Conservation (phyloP, 2,113 vertebrate genomes). For the Choloepus hoffmanni region DNA sequence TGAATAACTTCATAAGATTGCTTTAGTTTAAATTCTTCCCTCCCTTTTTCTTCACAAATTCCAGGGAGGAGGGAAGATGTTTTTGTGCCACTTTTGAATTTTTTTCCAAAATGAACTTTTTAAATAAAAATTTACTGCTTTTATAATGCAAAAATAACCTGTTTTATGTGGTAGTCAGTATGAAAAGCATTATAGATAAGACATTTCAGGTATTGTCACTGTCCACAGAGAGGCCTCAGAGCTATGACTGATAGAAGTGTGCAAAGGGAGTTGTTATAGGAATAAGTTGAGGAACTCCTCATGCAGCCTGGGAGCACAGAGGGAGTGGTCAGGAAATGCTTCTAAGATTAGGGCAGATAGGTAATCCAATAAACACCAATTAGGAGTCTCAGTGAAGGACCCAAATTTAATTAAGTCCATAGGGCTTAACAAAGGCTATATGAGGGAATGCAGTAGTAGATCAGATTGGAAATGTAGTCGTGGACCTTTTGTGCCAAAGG, state of each 20-base stretch:
- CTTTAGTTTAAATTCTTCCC: not conserved
- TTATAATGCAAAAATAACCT: not conserved
- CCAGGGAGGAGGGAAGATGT: not conserved
- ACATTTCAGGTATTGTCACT: not conserved
- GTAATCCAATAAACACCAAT: not conserved
- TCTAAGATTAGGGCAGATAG: not conserved
- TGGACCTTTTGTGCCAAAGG: not conserved
- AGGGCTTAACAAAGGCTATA: not conserved
- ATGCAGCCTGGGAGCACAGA: not conserved
- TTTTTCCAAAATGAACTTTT: conserved; percentile 49
- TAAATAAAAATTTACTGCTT: conserved; percentile 33
- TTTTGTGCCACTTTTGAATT: not conserved
- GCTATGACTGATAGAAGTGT: not conserved
- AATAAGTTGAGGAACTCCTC: not conserved
- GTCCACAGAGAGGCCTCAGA: not conserved
- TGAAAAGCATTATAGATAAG: not conserved
- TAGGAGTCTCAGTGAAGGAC: not conserved
- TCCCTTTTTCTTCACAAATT: conserved; percentile 2
- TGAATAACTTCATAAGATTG: not conserved
- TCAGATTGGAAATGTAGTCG: not conserved
- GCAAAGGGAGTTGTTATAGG: not conserved
- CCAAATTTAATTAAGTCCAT: not conserved
- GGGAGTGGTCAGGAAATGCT: not conserved
- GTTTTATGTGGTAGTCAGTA: not conserved
- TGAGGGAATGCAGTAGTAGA: not conserved